Base-by-base conservation (phyloP, 2,888 invertebrate genomes). In the Sphaerophoria rueppellii region DNA sequence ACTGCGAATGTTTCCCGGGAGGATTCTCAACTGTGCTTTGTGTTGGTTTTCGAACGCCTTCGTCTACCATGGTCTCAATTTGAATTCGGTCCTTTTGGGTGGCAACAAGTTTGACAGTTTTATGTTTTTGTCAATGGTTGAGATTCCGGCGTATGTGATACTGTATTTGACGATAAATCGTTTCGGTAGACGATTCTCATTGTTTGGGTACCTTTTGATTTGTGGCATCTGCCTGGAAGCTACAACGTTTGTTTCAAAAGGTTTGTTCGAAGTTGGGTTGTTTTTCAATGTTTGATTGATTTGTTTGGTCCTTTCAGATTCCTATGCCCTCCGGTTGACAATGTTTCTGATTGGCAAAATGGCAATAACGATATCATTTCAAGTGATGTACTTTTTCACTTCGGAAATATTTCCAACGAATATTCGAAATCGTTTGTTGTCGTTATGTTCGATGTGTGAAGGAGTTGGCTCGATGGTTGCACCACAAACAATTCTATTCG, bases 1-100 rank as follows among this genome's bases (percentile, higher is more conserved):
- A 0, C 79, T 88, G 4, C 87, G 77, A n/a, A 85, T 88, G 55
- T 89, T 91, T 35, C 81, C 88, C 32, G 87, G 89, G 86, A 88
- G 91, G 40, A 88, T 91, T 65, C 61, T 93, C 2, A 94, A 94
- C 63, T 95, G 96, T 88, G 95, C 95, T 14, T 94, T 96, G 87
- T 96, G 96, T 92, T 96, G 96, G 96, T 94, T 96, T 34, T 95
- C 96, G 0, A 94, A 95, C 88, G 95, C 95, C 0, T 95, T 96
- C 87, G 94, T 96, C 14, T 96, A 95, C 89, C 95, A 96, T 88
- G 96, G 96, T 0, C 12, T 70, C 6, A 57, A 43, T 70, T 58
- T 70, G 57, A 70, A 70, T 57, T 32, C 70, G 6, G 14, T 34
- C 0, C 43, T 58, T 16, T 12, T 70, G 11, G 46, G 55, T 11